phyloP scores from a whole-genome alignment of 2,888 invertebrate genomes.

The Lottia scabra region DNA sequence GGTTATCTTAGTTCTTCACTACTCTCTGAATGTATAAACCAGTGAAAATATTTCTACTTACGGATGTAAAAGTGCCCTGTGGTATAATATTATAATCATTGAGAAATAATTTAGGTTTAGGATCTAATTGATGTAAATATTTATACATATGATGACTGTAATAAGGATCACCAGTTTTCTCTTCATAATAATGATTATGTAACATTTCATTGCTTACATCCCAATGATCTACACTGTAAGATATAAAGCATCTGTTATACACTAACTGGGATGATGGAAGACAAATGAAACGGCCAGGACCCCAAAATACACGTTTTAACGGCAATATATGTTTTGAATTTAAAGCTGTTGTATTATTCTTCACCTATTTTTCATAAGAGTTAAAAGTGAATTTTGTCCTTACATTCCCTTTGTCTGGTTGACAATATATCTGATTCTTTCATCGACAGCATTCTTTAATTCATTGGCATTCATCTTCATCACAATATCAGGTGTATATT shows the following conservation, averaged over 20 bases:
- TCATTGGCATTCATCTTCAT: conserved; percentile 14
- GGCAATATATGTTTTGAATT: neutral
- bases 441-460: conserved; percentile 21
- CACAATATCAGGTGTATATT: conserved; percentile 16
- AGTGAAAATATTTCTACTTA: conserved; percentile 6
- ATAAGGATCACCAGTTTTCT: conserved; percentile 23
- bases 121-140: conserved; percentile 27
- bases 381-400: no score
- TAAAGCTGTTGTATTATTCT: neutral
- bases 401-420: conserved; percentile 27
- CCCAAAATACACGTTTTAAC: no score
- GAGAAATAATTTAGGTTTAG: conserved; percentile 32
- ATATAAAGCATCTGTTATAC: neutral
- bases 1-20: no score
- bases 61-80: conserved; percentile 27
- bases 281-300: no score
- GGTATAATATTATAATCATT: conserved; percentile 38
- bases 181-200: conserved; percentile 33
- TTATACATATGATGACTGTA: conserved; percentile 29
- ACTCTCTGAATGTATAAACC: no score
- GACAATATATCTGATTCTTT: conserved; percentile 28
- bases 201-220: conserved; percentile 34
- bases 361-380: no score
- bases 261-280: no score
- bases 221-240: conserved; percentile 28